Evolutionary conservation across 1,140 invertebrate species (phyloP).

Genomic region (Lepidurus couesii): DNA sequence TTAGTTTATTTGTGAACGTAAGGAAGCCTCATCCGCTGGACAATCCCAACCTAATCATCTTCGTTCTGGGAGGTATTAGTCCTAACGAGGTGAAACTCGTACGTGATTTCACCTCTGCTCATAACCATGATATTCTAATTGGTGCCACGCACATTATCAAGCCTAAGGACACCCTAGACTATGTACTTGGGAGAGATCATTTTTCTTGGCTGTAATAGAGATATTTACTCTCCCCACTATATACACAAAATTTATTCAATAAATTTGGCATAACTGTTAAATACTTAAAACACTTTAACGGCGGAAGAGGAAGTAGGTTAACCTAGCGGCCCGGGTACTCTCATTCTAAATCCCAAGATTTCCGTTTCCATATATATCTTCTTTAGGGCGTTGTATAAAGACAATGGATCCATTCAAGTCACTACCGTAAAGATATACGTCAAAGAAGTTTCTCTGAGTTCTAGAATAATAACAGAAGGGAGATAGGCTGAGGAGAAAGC

Average conservation of each 20-base stretch:
- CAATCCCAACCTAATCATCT: slow-evolving; percentile 36
- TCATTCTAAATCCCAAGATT: neutral
- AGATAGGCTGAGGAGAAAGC: neutral
- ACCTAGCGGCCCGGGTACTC: neutral
- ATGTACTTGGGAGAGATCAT: neutral
- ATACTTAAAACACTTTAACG: neutral
- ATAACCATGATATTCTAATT: neutral
- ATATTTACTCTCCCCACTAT: neutral
- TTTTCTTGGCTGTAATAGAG: neutral
- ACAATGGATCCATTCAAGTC: neutral
- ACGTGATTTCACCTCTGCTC: slow-evolving; percentile 27
- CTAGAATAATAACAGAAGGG: neutral
- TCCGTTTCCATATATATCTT: neutral
- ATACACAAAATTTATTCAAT: neutral
- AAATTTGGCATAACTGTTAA: neutral
- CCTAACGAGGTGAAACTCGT: slow-evolving; percentile 36
- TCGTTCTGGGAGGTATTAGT: slow-evolving; percentile 37
- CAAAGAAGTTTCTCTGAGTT: too few relatives aligned
- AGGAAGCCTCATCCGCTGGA: slow-evolving; percentile 36
- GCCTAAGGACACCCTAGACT: neutral
- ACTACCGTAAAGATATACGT: neutral
- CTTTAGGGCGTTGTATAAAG: neutral
- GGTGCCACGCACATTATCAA: neutral
- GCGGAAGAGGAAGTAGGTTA: neutral
- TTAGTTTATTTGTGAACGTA: slow-evolving; percentile 39